phyloP scores from a whole-genome alignment of 2,797 vertebrate species.

The Prunella strophiata region DNA sequence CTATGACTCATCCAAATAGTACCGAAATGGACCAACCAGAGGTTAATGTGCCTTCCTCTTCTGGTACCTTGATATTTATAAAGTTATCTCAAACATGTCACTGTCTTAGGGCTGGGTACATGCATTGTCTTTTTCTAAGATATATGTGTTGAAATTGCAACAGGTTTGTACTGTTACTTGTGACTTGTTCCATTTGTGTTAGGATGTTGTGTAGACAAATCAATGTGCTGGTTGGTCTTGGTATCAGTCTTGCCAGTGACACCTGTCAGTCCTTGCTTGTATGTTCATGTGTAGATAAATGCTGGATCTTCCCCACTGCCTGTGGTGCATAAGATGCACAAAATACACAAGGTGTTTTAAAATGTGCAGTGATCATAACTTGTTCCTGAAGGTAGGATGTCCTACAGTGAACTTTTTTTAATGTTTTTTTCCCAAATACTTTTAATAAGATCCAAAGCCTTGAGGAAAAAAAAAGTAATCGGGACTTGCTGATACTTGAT shows the following conservation, averaged over 20 bases:
- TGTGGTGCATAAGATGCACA: background rate
- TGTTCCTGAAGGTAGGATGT: background rate
- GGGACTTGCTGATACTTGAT: background rate
- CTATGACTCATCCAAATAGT: slow-evolving; percentile 55
- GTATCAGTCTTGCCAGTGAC: background rate
- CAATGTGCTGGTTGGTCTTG: background rate
- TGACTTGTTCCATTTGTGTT: slow-evolving; percentile 7
- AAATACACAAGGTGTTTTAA: background rate
- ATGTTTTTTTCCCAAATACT: background rate
- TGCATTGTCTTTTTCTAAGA: slow-evolving; percentile 22
- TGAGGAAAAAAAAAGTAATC: background rate
- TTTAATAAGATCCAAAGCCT: background rate
- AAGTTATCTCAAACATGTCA: background rate
- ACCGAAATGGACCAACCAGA: slow-evolving; percentile 26
- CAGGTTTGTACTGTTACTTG: background rate
- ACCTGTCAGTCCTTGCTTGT: background rate
- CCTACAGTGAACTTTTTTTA: background rate
- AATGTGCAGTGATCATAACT: background rate
- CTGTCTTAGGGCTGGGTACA: slow-evolving; percentile 3
- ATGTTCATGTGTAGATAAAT: background rate
- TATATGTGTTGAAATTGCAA: background rate
- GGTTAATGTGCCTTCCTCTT: slow-evolving; percentile 66
- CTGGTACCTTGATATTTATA: slow-evolving; percentile 63
- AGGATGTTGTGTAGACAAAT: background rate
- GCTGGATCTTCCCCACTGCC: background rate